phyloP scores from a whole-genome alignment of 2,888 invertebrate genomes.

The Sphaeridia pumilis region DNA sequence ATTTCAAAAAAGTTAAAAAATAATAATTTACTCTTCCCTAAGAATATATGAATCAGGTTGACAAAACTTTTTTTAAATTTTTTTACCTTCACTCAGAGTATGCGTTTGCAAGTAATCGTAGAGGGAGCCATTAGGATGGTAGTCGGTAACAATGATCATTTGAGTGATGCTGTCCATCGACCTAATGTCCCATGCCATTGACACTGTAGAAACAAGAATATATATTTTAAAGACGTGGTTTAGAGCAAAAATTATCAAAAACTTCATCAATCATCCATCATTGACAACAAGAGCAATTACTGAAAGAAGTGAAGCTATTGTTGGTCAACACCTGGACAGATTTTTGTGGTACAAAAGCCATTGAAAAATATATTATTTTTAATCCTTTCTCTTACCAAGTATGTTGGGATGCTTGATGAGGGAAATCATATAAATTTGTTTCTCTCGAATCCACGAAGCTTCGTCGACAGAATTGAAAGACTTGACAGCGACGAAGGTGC shows the following conservation, averaged over 20 bases:
- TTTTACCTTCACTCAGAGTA: constrained; percentile 44
- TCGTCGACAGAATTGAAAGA: constrained; percentile 87
- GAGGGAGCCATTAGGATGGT: constrained; percentile 78
- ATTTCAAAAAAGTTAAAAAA: constrained; percentile 3
- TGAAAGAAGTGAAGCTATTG: too few species aligned
- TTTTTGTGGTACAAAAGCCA: too few species aligned
- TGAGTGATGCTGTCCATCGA: constrained; percentile 88
- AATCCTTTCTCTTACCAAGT: constrained; percentile 47
- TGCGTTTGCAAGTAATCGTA: constrained; percentile 73
- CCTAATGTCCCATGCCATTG: constrained; percentile 88
- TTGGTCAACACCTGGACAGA: too few species aligned
- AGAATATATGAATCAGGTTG: too few species aligned
- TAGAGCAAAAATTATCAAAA: too few species aligned
- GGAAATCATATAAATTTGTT: constrained; percentile 87
- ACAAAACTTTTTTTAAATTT: neutral
- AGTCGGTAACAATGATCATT: constrained; percentile 86
- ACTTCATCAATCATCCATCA: too few species aligned
- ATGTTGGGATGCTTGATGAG: constrained; percentile 89
- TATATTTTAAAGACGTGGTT: too few species aligned
- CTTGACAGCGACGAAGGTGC: constrained; percentile 79
- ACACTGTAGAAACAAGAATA: constrained; percentile 45
- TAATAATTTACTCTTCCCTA: neutral
- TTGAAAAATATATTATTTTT: too few species aligned
- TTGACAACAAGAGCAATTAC: constrained; percentile 5
- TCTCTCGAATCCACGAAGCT: constrained; percentile 85